Percentiles rank a stretch among this genome's conserved stretches.
Conservation (phyloP, 2,888 invertebrate species). For the Steinernema carpocapsae region DNA sequence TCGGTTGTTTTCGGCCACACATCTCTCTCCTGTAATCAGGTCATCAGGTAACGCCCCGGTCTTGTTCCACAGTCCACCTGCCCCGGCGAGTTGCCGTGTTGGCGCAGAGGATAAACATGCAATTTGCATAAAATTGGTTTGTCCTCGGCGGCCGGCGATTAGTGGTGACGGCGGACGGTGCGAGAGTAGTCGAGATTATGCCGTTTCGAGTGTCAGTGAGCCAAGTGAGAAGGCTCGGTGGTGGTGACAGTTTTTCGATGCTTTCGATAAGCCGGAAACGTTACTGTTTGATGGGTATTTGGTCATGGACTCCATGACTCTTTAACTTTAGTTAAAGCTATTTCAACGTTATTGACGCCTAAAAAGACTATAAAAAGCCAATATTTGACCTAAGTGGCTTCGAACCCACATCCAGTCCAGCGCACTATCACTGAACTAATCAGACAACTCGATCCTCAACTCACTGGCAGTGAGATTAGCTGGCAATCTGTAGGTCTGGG, state of each 20-base stretch:
- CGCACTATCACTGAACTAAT: no score
- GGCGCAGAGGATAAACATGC: constrained; percentile 25
- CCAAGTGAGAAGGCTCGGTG: background rate
- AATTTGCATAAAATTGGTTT: constrained; percentile 35
- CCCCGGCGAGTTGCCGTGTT: no score
- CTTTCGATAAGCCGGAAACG: background rate
- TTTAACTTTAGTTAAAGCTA: no score
- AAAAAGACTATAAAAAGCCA: no score
- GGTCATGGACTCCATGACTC: no score
- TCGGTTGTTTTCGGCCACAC: background rate
- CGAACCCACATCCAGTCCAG: no score
- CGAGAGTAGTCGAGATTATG: background rate
- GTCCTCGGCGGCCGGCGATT: constrained; percentile 29
- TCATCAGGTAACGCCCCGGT: background rate
- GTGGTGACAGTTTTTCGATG: background rate
- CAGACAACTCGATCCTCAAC: no score
- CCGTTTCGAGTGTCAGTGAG: background rate
- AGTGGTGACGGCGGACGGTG: background rate
- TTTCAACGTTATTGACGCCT: no score
- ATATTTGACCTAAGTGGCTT: no score
- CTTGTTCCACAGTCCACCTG: no score
- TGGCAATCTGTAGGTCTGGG: no score
- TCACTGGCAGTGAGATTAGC: no score
- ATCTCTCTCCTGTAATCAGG: background rate
- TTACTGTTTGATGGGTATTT: background rate